These are phyloP conservation scores for Eupithecia exiguata DNA, from an alignment of 2,888 invertebrate species.

Conservation along the genomic window DNA sequence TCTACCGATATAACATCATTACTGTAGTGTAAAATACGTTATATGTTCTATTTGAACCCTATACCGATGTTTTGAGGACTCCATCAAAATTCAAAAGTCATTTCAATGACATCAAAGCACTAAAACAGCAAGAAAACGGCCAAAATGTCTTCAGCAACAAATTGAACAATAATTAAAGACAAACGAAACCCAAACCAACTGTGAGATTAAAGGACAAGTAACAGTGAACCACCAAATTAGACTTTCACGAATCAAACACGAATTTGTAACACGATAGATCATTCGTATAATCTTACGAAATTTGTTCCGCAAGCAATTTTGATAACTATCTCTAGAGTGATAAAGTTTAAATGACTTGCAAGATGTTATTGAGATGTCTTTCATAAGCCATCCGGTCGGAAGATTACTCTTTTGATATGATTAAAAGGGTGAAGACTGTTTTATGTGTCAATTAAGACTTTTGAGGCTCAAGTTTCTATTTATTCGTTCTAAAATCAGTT, in stretches of 20 bases:
- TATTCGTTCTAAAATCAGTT: slow-evolving; percentile 44
- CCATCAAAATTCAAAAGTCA: not conserved
- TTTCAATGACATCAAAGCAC: slow-evolving; percentile 4
- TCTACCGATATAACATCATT: too few species aligned
- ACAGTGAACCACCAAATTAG: slow-evolving; percentile 67
- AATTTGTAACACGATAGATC: slow-evolving; percentile 73
- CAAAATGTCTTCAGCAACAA: slow-evolving; percentile 32
- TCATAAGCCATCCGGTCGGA: slow-evolving; percentile 75
- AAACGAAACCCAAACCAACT: slow-evolving; percentile 33
- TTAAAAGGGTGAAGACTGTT: slow-evolving; percentile 82
- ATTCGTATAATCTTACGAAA: slow-evolving; percentile 71
- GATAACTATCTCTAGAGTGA: slow-evolving; percentile 47
- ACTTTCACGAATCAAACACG: slow-evolving; percentile 80
- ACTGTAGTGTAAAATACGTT: too few species aligned
- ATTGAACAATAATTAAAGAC: slow-evolving; percentile 31
- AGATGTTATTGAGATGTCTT: slow-evolving; percentile 56
- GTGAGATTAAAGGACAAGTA: slow-evolving; percentile 64
- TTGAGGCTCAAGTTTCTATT: slow-evolving; percentile 66
- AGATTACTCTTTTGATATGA: slow-evolving; percentile 82
- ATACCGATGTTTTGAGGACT: not conserved
- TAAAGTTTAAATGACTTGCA: slow-evolving; percentile 48
- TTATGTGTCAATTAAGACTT: slow-evolving; percentile 80
- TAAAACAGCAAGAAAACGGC: slow-evolving; percentile 5
- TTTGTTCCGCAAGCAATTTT: slow-evolving; percentile 56
- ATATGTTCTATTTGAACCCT: too few species aligned